These are phyloP conservation scores for Leistus spinibarbis DNA, from an alignment of 2,888 invertebrate genomes.

Conservation along the genomic window DNA sequence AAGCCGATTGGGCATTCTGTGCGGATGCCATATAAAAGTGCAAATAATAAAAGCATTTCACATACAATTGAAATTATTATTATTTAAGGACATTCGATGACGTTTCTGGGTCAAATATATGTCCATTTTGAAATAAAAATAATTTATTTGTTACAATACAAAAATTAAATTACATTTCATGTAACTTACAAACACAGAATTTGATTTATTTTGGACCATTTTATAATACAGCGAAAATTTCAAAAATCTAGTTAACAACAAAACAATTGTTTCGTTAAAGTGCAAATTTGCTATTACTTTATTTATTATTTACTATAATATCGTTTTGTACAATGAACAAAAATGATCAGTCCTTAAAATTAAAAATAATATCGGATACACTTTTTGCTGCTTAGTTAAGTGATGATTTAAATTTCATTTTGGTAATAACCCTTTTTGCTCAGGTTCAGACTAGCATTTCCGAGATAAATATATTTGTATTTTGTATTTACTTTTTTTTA, in stretches of 20 bases:
- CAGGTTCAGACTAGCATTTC: neutral
- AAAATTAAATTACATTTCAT: neutral
- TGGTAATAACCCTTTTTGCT: neutral
- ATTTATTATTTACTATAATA: constrained; percentile 14
- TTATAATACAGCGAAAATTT: constrained; percentile 22
- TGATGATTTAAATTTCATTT: neutral
- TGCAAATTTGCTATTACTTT: constrained; percentile 33
- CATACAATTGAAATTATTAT: neutral
- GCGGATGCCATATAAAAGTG: no score
- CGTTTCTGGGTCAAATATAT: no score
- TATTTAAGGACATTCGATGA: neutral
- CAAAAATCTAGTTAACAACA: constrained; percentile 27
- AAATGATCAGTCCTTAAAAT: constrained; percentile 22
- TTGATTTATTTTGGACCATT: constrained; percentile 16
- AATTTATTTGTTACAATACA: constrained; percentile 14
- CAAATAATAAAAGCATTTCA: no score
- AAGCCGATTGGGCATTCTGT: no score
- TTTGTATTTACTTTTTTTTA: neutral
- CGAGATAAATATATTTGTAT: no score
- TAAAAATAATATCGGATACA: neutral
- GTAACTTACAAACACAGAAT: constrained; percentile 8
- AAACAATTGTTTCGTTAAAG: constrained; percentile 15
- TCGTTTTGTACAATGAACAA: constrained; percentile 22
- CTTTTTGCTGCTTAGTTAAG: neutral
- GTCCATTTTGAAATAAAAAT: neutral